Percentiles rank a stretch among this genome's conserved stretches.
Conservation (phyloP, 2,888 invertebrate species). For the Eulithis testata region DNA sequence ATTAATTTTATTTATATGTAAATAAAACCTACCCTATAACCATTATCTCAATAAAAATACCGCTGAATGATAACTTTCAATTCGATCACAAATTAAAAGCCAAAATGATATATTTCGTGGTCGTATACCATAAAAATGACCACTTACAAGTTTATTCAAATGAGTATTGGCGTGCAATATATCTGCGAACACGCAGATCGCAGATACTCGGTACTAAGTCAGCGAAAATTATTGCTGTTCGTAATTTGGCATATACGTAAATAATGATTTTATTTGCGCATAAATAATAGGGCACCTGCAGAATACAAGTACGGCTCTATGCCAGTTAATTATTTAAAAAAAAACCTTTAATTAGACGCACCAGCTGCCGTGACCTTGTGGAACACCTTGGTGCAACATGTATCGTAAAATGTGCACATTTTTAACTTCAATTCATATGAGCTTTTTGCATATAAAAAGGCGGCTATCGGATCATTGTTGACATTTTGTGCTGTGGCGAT, state of each 20-base stretch:
- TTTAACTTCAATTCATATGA: slow-evolving; percentile 64
- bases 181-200: slow-evolving; percentile 32
- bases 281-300: slow-evolving; percentile 73
- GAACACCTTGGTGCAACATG: slow-evolving; percentile 78
- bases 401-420: slow-evolving; percentile 76
- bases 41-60: neutral
- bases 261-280: slow-evolving; percentile 79
- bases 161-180: slow-evolving; percentile 45
- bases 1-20: neutral
- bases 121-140: slow-evolving; percentile 9
- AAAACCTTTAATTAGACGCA: slow-evolving; percentile 81
- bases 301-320: slow-evolving; percentile 47
- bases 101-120: slow-evolving; percentile 24
- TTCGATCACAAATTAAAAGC: slow-evolving; percentile 15
- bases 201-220: slow-evolving; percentile 48
- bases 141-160: slow-evolving; percentile 44
- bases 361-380: slow-evolving; percentile 79
- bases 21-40: neutral
- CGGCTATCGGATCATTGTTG: slow-evolving; percentile 56
- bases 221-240: slow-evolving; percentile 60
- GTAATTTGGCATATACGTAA: slow-evolving; percentile 77
- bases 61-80: slow-evolving; percentile 8
- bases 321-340: slow-evolving; percentile 82
- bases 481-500: slow-evolving; percentile 57
- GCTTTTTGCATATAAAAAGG: slow-evolving; percentile 52